These are phyloP conservation scores for Excalfactoria chinensis DNA, from an alignment of 2,113 vertebrate species.

Conservation along the genomic window DNA sequence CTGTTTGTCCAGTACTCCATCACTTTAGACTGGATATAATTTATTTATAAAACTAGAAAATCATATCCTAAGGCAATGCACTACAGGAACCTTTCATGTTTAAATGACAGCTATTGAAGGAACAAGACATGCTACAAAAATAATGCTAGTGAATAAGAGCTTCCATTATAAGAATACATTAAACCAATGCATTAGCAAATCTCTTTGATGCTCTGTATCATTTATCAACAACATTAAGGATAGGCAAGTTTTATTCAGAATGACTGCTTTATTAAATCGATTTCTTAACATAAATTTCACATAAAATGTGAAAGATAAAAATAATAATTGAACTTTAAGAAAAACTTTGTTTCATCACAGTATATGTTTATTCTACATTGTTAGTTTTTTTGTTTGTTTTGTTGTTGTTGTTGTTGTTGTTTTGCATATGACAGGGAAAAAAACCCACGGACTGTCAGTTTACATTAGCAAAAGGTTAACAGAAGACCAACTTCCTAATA, in stretches of 20 bases:
- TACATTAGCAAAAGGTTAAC: background rate
- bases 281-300: constrained; percentile 14
- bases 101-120: constrained; percentile 68
- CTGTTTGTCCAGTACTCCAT: constrained; percentile 34
- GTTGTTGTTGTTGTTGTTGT: background rate
- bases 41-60: constrained; percentile 74
- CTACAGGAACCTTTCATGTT: constrained; percentile 63
- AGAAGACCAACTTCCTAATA: background rate
- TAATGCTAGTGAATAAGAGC: constrained; percentile 37
- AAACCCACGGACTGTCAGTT: background rate
- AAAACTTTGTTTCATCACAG: background rate
- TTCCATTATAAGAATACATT: constrained; percentile 57
- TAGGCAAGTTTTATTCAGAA: constrained; percentile 48
- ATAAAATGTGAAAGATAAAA: constrained; percentile 38
- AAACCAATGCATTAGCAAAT: constrained; percentile 55
- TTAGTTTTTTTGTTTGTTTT: background rate
- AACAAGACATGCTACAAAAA: constrained; percentile 64
- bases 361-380: background rate
- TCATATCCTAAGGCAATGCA: constrained; percentile 58
- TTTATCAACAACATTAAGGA: constrained; percentile 59
- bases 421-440: background rate
- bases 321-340: background rate
- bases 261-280: constrained; percentile 23
- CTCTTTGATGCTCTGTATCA: constrained; percentile 53
- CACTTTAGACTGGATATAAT: constrained; percentile 41